Evolutionary conservation across 1,140 invertebrate genomes (phyloP).

Genomic region (Heliothis virescens): DNA sequence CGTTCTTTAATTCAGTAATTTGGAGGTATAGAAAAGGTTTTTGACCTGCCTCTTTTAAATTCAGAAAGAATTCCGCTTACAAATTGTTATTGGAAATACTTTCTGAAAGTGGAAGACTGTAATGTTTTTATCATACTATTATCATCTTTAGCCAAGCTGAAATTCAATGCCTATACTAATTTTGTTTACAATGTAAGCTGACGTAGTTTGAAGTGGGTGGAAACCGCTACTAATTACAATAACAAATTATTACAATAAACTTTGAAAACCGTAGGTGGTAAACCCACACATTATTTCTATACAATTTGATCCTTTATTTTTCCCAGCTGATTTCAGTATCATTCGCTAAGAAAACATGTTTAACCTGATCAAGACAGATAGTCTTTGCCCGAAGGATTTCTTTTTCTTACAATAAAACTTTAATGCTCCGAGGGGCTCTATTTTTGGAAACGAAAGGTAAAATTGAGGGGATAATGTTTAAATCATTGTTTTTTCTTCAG

Average conservation of each 20-base stretch:
- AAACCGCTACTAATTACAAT: conserved; percentile 1
- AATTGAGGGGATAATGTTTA: not conserved
- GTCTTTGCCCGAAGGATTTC: not conserved
- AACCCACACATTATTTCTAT: not conserved
- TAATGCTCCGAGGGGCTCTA: conserved; percentile 3
- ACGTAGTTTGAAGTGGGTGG: not conserved
- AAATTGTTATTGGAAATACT: too few species aligned
- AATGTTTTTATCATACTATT: too few species aligned
- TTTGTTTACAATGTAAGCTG: not conserved
- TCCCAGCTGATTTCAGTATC: not conserved
- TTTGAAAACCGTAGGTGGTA: not conserved
- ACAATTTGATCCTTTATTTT: not conserved
- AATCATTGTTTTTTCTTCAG: not conserved
- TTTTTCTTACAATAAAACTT: conserved; percentile 22
- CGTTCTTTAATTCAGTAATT: not conserved
- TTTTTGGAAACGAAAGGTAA: conserved; percentile 12
- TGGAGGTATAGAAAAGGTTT: not conserved
- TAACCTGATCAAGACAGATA: conserved; percentile 12
- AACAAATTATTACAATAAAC: not conserved
- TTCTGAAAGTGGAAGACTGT: too few species aligned
- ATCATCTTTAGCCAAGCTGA: too few species aligned
- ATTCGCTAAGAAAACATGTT: conserved; percentile 1
- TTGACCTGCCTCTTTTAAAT: not conserved
- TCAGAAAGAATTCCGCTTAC: not conserved
- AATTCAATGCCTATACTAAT: not conserved